A percentile compares a stretch with the other conserved stretches of the same genome.
These are phyloP conservation scores for Spizaetus ornatus DNA, from an alignment of 2,113 vertebrate genomes.

Conservation along the genomic window DNA sequence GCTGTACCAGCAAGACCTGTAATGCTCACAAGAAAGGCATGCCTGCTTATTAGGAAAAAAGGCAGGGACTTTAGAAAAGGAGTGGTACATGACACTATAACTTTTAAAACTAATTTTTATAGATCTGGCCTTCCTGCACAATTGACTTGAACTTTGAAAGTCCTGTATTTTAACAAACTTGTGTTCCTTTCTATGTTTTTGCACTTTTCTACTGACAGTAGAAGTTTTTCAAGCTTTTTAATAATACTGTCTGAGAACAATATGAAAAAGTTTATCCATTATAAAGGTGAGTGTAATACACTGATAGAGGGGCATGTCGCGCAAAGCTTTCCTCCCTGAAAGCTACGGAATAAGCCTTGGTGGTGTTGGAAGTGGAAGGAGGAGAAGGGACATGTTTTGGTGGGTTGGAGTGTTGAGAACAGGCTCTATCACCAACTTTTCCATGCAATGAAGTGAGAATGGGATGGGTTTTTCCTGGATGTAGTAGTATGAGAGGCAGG, in stretches of 20 bases:
- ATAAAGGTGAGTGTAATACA: background rate
- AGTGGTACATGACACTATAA: background rate
- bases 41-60: background rate
- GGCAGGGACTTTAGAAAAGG: background rate
- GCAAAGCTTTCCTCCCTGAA: background rate
- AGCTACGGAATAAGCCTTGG: accelerated
- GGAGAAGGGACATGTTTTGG: background rate
- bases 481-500: background rate
- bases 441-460: background rate
- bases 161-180: background rate
- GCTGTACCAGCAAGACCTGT: background rate
- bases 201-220: background rate
- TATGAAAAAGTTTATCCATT: background rate
- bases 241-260: background rate
- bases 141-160: background rate
- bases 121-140: background rate
- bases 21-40: background rate
- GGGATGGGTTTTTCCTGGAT: background rate
- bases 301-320: background rate
- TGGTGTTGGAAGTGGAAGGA: background rate
- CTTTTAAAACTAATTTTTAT: background rate
- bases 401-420: background rate
- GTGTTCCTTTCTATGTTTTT: background rate
- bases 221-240: background rate
- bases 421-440: background rate